phyloP scores from a whole-genome alignment of 2,888 invertebrate genomes.

The Yponomeuta malinellus region DNA sequence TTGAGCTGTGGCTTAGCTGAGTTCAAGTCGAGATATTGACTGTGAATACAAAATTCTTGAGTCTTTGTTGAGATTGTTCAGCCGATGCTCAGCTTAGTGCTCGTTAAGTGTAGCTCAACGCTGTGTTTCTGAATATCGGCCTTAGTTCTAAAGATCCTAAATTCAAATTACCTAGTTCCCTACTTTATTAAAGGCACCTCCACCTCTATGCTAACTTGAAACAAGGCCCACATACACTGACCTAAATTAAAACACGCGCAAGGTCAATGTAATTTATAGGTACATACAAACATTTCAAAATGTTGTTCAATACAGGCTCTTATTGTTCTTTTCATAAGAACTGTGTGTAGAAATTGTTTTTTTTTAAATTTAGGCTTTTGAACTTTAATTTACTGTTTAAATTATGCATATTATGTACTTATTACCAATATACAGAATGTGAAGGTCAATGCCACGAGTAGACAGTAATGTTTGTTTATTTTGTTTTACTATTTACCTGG shows the following conservation, averaged over 20 bases:
- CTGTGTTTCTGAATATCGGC: too few species aligned
- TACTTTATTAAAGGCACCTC: background rate
- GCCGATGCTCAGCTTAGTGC: too few species aligned
- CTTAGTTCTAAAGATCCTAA: background rate
- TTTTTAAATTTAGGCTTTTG: too few species aligned
- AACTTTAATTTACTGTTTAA: too few species aligned
- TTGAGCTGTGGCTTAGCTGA: too few species aligned
- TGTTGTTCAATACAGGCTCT: background rate
- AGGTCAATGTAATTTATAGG: background rate
- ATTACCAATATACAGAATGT: background rate
- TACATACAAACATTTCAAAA: background rate
- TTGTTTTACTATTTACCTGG: background rate
- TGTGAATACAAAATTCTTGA: too few species aligned
- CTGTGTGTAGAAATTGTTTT: too few species aligned
- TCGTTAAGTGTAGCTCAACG: too few species aligned
- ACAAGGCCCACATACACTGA: slow-evolving; percentile 6
- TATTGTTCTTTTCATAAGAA: background rate
- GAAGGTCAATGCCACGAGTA: background rate
- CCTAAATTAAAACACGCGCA: background rate
- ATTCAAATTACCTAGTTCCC: background rate
- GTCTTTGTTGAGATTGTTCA: too few species aligned
- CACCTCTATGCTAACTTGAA: background rate
- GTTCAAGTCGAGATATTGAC: too few species aligned
- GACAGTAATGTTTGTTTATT: background rate
- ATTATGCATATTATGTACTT: background rate